Conservation (phyloP, 2,113 vertebrate species). For the Pachypanchax playfairii region DNA sequence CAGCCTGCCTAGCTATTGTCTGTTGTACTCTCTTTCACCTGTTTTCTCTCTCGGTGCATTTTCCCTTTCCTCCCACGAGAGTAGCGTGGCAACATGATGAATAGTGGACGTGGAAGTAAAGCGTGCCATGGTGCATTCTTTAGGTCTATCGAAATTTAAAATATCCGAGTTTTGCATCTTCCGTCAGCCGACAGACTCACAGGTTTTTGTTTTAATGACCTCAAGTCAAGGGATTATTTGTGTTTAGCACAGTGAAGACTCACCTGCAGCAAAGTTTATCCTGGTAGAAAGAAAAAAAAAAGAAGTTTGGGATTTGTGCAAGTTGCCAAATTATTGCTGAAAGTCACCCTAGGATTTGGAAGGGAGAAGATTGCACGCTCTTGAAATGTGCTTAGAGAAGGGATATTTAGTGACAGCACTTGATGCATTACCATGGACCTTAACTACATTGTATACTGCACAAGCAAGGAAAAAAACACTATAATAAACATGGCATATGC, state of each 20-base stretch:
- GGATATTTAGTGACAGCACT: constrained; percentile 73
- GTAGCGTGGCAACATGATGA: constrained; percentile 51
- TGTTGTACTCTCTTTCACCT: constrained; percentile 43
- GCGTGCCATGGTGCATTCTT: constrained; percentile 37
- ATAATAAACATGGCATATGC: constrained; percentile 8
- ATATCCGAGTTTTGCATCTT: constrained; percentile 2
- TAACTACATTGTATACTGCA: constrained; percentile 61
- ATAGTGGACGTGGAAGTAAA: constrained; percentile 48
- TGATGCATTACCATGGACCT: constrained; percentile 73
- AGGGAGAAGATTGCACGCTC: constrained; percentile 57
- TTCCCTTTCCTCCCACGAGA: constrained; percentile 45
- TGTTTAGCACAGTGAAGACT: constrained; percentile 11
- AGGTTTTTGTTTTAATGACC: constrained; percentile 33
- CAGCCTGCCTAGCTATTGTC: constrained; percentile 44
- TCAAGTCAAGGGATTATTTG: constrained; percentile 40
- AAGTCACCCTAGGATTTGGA: constrained; percentile 67
- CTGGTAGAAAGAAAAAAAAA: constrained; percentile 7
- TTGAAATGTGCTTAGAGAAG: constrained; percentile 77
- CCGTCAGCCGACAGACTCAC: background rate
- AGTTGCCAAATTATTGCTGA: constrained; percentile 66
- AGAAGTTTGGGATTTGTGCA: constrained; percentile 18
- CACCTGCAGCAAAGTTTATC: constrained; percentile 36
- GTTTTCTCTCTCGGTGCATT: constrained; percentile 40
- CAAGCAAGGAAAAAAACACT: constrained; percentile 1
- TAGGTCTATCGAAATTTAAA: constrained; percentile 33